Conservation (phyloP, 2,888 invertebrate species). For the Syritta pipiens region DNA sequence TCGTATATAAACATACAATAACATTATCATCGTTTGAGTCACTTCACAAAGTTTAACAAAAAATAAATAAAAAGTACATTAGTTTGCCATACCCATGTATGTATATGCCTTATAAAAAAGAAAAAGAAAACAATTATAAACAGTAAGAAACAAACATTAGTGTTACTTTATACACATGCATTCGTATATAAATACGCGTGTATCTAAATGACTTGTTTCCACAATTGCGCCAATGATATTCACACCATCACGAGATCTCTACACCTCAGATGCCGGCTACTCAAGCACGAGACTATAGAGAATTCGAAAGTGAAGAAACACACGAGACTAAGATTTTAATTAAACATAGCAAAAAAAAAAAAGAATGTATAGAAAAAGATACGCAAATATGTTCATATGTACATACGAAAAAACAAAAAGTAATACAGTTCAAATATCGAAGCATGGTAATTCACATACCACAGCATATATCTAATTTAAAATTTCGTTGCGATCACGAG, state of each 20-base stretch:
- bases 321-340: conserved; percentile 44
- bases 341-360: conserved; percentile 3
- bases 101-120: too few species aligned
- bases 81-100: too few species aligned
- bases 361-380: background rate
- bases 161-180: background rate
- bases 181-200: background rate
- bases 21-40: too few species aligned
- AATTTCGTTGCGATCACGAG: conserved; percentile 6
- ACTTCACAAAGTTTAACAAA: too few species aligned
- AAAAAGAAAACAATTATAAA: too few species aligned
- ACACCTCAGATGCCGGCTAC: conserved; percentile 23
- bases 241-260: conserved; percentile 27
- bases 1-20: too few species aligned
- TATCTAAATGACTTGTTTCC: background rate
- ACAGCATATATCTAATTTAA: too few species aligned
- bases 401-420: background rate
- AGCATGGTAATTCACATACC: background rate
- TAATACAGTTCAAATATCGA: background rate
- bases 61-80: too few species aligned
- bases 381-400: background rate
- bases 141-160: background rate
- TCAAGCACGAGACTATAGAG: conserved; percentile 23
- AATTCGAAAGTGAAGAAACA: conserved; percentile 39
- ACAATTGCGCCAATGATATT: conserved; percentile 17